Evolutionary conservation across 2,113 vertebrate genomes (phyloP).

Genomic region (Spilogale gracilis): DNA sequence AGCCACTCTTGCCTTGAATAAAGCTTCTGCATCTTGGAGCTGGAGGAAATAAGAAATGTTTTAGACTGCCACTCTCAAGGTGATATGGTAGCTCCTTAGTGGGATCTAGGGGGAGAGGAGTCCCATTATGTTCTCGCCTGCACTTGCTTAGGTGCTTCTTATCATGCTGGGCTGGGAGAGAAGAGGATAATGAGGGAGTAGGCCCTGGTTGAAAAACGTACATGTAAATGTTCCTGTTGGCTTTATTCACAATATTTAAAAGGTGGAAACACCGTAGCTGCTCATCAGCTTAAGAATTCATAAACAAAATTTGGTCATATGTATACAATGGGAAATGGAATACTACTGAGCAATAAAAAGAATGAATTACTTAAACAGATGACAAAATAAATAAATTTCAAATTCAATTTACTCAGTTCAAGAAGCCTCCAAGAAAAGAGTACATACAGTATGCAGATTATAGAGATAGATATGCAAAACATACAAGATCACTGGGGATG

Average conservation of each 20-base stretch:
- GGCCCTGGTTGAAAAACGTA: background rate
- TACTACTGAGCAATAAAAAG: background rate
- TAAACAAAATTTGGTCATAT: background rate
- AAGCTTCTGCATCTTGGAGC: background rate
- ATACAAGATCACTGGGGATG: background rate
- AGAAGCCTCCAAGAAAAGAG: background rate
- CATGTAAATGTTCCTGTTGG: background rate
- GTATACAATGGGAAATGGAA: background rate
- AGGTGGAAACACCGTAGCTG: background rate
- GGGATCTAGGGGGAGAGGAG: no score
- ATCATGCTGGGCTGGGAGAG: background rate
- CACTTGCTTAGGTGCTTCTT: background rate
- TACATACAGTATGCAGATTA: background rate
- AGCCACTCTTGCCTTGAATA: background rate
- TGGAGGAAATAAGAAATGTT: background rate
- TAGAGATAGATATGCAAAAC: background rate
- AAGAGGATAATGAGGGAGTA: background rate
- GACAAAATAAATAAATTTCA: background rate
- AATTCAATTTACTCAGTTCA: background rate
- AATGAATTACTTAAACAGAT: background rate
- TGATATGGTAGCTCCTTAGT: background rate
- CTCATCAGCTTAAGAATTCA: background rate
- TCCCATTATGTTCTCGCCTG: background rate
- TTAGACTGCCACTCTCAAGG: background rate
- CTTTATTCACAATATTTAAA: background rate